Base-by-base conservation (phyloP, 2,888 invertebrate genomes). In the Drosophila eohydei region DNA sequence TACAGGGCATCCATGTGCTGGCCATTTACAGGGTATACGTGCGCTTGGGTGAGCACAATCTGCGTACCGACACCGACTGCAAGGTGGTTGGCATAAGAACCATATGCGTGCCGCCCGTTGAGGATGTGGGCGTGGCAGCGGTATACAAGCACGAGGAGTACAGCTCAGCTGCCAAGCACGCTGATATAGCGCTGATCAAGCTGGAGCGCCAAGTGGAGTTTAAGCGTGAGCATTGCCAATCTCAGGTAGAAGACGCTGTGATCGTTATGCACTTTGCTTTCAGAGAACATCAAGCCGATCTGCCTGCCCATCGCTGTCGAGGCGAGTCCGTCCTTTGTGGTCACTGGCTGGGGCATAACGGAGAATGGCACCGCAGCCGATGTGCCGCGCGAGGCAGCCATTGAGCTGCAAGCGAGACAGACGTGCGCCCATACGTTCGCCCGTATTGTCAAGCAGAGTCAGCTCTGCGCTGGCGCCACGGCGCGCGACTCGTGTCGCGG, bases 231-330 rank as follows among this genome's bases (percentile, higher is more conserved):
- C 2, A n/a, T n/a, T 2, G 0, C 1, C n/a, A 7, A 36, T 36
- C 36, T 32, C 11, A 12, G 36, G 0, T 36, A 12, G 1, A 3
- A 3, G 2, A 2, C 12, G 12, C 6, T n/a, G 3, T 8, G 16
- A n/a, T 1, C 21, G 11, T 43, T 21, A 21, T 21, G 5, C 21
- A 0, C 12, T 1, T 16, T 44, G n/a, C 7, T 12, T 8, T 0
- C 16, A 75, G 75, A 38, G 4, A 66, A 74, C 56, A 75, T 75
- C 12, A 63, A 11, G 21, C 71, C 75, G 16, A 75, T 75, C 28
- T 75, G 75, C 11, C 43, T 75, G 63, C 75, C 75, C 2, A 48
- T 69, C 3, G 58, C 14, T 14, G 59, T 60, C 0, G 56, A 75
- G 11, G 21, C 51, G 7, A 59, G 8, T 11, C 43, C 55, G 4